phyloP scores from a whole-genome alignment of 2,797 vertebrate species.

The Steatocranus sp. region DNA sequence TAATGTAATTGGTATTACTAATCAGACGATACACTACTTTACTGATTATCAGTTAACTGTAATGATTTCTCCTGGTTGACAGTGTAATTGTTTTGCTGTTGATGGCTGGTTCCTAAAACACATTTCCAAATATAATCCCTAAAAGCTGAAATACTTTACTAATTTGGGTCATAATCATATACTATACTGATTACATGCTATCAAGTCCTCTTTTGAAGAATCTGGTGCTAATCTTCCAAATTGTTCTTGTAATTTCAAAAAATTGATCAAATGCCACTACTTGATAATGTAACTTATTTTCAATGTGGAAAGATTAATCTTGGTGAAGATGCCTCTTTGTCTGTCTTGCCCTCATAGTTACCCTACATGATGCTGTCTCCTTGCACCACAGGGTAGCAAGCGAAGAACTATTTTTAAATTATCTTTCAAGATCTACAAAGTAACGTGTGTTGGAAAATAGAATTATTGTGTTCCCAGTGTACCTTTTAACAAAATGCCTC shows the following conservation, averaged over 20 bases:
- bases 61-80: neutral
- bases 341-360: neutral
- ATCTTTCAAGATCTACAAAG: neutral
- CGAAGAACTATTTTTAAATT: neutral
- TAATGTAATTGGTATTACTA: neutral
- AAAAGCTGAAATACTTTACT: neutral
- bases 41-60: neutral
- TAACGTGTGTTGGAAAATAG: neutral
- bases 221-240: neutral
- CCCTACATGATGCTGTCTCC: neutral
- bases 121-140: neutral
- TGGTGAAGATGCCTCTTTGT: neutral
- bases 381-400: neutral
- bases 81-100: neutral
- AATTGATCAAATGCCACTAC: neutral
- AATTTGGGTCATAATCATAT: neutral
- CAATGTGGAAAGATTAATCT: neutral
- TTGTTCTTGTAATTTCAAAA: neutral
- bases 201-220: neutral
- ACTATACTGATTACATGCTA: neutral
- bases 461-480: neutral
- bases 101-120: neutral
- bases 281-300: neutral
- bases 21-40: slow-evolving; percentile 1
- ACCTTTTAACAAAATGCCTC: neutral